Conservation (phyloP, 2,113 vertebrate species). For the Stigmatopora argus region DNA sequence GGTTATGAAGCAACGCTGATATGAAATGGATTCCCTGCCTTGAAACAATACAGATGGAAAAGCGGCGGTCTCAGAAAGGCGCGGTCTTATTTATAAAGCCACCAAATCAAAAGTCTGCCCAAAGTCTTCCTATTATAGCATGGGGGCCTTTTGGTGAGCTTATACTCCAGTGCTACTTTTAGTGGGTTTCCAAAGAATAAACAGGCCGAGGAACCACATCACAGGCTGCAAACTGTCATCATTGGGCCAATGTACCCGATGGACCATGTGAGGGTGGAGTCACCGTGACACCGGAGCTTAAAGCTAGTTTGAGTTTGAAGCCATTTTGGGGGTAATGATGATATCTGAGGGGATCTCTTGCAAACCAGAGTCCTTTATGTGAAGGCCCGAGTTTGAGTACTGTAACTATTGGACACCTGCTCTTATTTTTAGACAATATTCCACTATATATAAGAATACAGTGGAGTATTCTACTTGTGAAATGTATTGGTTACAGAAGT, state of each 20-base stretch:
- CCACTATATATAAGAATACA: neutral
- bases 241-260: conserved; percentile 62
- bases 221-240: conserved; percentile 67
- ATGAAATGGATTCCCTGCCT: conserved; percentile 52
- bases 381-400: too few species aligned
- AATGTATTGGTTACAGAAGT: too few species aligned
- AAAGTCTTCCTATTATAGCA: conserved; percentile 67
- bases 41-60: conserved; percentile 56
- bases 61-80: conserved; percentile 54
- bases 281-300: conserved; percentile 56
- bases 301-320: conserved; percentile 10
- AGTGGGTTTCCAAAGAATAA: conserved; percentile 71
- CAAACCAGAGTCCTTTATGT: neutral
- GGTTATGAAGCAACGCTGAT: conserved; percentile 47
- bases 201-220: conserved; percentile 68
- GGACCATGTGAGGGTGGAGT: conserved; percentile 67
- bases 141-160: conserved; percentile 53
- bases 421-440: too few species aligned
- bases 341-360: neutral
- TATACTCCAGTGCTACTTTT: conserved; percentile 66
- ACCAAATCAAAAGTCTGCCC: conserved; percentile 65
- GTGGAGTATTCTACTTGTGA: neutral
- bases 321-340: neutral
- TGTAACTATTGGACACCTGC: neutral
- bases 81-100: conserved; percentile 64